Evolutionary conservation across 1,140 invertebrate species (phyloP), one percentile per base, ranked within the genome.

Genomic region (Diorhabda carinulata): DNA sequence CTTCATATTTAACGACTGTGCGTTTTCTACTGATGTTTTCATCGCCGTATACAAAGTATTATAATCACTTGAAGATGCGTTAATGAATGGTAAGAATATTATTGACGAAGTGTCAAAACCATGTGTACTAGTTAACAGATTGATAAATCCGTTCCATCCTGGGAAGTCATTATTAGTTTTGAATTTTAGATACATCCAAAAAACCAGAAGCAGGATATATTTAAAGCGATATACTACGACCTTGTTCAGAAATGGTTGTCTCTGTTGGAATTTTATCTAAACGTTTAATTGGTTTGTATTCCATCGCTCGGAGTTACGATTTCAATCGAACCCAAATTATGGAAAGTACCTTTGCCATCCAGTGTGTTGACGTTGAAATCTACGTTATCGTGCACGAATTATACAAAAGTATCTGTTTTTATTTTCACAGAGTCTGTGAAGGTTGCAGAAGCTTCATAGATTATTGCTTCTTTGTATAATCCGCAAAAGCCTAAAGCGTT

Each of bases 351-450:
- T 59, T 62, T 69, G 25, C 73, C 73, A 69, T 75, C 73, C 41
- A 75, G 60, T 44, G 68, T 74, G 45, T 66, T 72, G 40, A 72
- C 57, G 59, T 72, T 72, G 57, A 72, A 71, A 43, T 74, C 73
- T 1, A 68, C 74, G 67, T 76, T 76, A 68, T 74, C 71, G 57
- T 57, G 68, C 25, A 75, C 68, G 67, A 73, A 71, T 69, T 72
- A 71, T 3, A 72, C 42, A 74, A 74, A 78, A 58, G 44, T 65
- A 25, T 2, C 57, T 10, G 57, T 9, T 58, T 72, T 66, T 56
- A 57, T 70, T 70, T 65, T 44, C 52, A 45, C 3, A 52, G 63
- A 45, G 64, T 8, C 9, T 70, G 68, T 43, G 61, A 66, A 60
- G 66, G 63, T 64, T 61, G 63, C 58, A 47, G 63, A 70, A 66